These are phyloP conservation scores for Dipus sagitta DNA, from an alignment of 2,797 vertebrate species.

Conservation along the genomic window DNA sequence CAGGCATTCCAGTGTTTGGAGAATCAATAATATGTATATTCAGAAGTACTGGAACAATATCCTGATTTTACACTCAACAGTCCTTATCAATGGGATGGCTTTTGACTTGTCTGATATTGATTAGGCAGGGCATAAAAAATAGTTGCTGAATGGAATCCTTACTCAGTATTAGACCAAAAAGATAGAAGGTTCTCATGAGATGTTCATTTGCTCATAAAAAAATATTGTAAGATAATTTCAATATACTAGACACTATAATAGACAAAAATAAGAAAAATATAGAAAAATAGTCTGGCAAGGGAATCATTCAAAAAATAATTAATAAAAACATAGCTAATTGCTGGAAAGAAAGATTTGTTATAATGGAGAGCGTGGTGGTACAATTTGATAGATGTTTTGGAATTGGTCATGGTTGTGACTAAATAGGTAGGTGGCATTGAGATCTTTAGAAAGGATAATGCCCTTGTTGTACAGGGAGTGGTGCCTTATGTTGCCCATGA, in stretches of 20 bases:
- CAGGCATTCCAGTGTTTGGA: neutral
- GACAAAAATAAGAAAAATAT: neutral
- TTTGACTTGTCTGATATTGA: conserved; percentile 15
- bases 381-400: neutral
- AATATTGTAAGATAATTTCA: neutral
- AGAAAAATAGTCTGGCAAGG: neutral
- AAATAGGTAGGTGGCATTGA: neutral
- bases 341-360: conserved; percentile 10
- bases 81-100: neutral
- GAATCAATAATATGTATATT: neutral
- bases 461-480: neutral
- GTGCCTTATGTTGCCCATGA: neutral
- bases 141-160: neutral
- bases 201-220: conserved; percentile 26
- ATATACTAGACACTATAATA: neutral
- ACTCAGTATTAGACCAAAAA: conserved; percentile 5
- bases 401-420: neutral
- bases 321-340: neutral
- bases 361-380: neutral
- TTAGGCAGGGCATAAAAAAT: conserved; percentile 1
- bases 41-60: neutral
- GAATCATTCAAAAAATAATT: conserved; percentile 28
- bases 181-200: neutral
- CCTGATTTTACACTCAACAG: neutral
- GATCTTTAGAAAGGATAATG: neutral